Evolutionary conservation across 64 coral and sea anemone genomes (phyloP).

Genomic region (Stylophora pistillata): DNA sequence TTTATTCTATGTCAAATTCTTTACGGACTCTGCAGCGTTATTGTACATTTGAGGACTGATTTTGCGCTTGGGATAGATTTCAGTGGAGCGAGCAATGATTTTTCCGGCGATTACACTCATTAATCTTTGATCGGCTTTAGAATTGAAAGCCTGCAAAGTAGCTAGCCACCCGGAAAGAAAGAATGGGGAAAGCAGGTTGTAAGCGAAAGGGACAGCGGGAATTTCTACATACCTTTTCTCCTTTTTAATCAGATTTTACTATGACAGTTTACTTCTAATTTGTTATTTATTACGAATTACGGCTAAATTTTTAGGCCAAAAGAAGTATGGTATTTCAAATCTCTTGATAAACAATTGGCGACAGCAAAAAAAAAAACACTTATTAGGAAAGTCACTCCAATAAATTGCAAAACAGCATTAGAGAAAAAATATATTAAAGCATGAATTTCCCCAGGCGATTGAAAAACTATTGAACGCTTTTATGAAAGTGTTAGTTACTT

Average conservation of each 20-base stretch:
- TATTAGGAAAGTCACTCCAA: too few relatives aligned
- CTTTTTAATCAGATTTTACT: too few relatives aligned
- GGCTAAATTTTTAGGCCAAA: too few relatives aligned
- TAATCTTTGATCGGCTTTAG: slow-evolving; percentile 41
- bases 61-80: slow-evolving; percentile 60
- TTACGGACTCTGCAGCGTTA: not conserved
- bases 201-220: not conserved
- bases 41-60: slow-evolving; percentile 29
- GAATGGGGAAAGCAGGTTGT: slow-evolving; percentile 3
- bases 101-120: slow-evolving; percentile 45
- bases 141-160: slow-evolving; percentile 41
- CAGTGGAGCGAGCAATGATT: slow-evolving; percentile 62
- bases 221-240: too few relatives aligned
- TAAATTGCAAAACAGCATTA: too few relatives aligned
- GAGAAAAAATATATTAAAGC: too few relatives aligned
- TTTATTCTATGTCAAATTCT: not conserved
- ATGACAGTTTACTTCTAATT: too few relatives aligned
- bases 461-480: not conserved
- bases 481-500: not conserved
- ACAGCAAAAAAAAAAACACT: too few relatives aligned
- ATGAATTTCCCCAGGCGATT: too few relatives aligned
- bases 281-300: too few relatives aligned
- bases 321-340: too few relatives aligned
- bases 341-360: too few relatives aligned
- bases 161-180: slow-evolving; percentile 10